Conservation (phyloP, 2,888 invertebrate genomes). For the Synanthedon andrenaeformis region DNA sequence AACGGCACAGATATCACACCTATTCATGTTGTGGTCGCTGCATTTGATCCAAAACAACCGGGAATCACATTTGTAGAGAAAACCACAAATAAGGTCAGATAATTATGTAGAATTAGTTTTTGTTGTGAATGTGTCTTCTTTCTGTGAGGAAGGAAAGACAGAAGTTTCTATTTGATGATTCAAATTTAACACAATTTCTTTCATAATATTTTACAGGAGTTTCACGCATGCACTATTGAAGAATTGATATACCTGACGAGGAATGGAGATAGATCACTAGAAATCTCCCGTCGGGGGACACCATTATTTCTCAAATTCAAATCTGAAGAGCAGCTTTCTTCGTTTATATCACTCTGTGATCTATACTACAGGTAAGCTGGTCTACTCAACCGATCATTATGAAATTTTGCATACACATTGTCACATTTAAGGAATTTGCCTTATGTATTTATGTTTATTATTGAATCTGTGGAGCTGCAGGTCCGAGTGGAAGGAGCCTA, state of each 20-base stretch:
- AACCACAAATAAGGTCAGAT: no score
- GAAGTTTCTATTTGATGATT: no score
- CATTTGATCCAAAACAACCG: slow-evolving; percentile 74
- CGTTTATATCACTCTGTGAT: slow-evolving; percentile 85
- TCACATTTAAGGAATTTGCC: no score
- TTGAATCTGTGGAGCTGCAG: no score
- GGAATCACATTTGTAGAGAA: slow-evolving; percentile 62
- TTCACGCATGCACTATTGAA: slow-evolving; percentile 81
- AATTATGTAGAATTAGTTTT: no score
- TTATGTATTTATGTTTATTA: no score
- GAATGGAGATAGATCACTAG: slow-evolving; percentile 77
- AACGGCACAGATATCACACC: slow-evolving; percentile 78
- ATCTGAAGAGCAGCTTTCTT: slow-evolving; percentile 74
- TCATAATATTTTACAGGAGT: slow-evolving; percentile 66
- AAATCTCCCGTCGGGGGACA: slow-evolving; percentile 83
- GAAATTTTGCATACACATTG: no score
- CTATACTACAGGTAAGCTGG: slow-evolving; percentile 80
- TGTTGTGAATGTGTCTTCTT: no score
- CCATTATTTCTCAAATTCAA: slow-evolving; percentile 81
- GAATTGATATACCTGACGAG: slow-evolving; percentile 86
- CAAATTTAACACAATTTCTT: slow-evolving; percentile 24
- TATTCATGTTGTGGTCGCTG: slow-evolving; percentile 70
- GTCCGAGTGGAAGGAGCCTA: no score
- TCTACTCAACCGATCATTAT: neutral
- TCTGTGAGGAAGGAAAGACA: no score